These are phyloP conservation scores for Echinarachnius parma DNA, from an alignment of 53 echinoderm and acorn worm genomes.

Conservation along the genomic window DNA sequence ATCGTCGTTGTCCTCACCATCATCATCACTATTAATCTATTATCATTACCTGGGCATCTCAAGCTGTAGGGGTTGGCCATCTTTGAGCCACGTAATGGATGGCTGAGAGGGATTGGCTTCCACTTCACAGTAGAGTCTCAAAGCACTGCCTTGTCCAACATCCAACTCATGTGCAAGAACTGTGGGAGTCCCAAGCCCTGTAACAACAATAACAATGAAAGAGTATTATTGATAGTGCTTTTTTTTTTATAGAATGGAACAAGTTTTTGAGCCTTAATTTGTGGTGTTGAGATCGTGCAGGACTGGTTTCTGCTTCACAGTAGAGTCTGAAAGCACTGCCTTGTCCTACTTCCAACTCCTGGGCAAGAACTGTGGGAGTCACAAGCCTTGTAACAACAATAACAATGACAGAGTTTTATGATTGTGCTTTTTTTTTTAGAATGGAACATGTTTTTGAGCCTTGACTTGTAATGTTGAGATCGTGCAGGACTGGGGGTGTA, in stretches of 20 bases:
- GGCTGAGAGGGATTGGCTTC: neutral
- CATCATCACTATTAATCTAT: neutral
- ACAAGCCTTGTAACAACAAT: conserved; percentile 15
- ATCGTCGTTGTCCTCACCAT: no score
- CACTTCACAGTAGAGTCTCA: conserved; percentile 24
- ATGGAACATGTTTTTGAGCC: no score
- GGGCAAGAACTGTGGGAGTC: conserved; percentile 9
- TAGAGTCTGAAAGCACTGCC: conserved; percentile 14
- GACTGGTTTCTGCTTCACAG: conserved; percentile 16
- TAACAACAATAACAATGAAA: no score
- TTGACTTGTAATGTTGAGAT: no score
- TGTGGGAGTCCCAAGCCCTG: conserved; percentile 24
- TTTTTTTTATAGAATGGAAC: no score
- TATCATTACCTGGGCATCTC: conserved; percentile 4
- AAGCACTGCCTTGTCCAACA: conserved; percentile 9
- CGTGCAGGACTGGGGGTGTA: neutral
- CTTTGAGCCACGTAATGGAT: conserved; percentile 31
- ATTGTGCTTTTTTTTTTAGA: no score
- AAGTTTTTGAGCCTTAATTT: no score
- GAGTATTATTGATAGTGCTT: no score
- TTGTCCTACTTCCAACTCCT: conserved; percentile 5
- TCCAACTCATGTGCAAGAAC: conserved; percentile 5
- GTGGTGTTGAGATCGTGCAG: no score
- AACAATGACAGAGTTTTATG: no score
- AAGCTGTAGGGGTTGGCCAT: conserved; percentile 8